phyloP scores from a whole-genome alignment of 2,888 invertebrate species.

The Zaprionus obscuricornis region DNA sequence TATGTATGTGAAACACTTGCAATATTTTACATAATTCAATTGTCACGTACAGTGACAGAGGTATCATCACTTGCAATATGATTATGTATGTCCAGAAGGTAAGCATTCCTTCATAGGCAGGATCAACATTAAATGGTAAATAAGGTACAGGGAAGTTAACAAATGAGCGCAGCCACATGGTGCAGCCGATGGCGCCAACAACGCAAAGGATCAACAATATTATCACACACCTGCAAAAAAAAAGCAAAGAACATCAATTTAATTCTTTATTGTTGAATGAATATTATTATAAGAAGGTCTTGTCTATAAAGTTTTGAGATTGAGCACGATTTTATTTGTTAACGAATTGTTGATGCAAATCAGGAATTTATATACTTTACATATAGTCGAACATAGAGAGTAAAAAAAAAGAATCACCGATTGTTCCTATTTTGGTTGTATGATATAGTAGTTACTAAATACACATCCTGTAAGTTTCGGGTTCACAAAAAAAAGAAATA shows the following conservation, averaged over 20 bases:
- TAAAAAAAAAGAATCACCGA: too few species aligned
- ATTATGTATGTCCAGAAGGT: constrained; percentile 98
- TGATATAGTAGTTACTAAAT: too few species aligned
- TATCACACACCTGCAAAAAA: constrained; percentile 88
- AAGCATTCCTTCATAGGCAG: constrained; percentile 90
- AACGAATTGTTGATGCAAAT: too few species aligned
- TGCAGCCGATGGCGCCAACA: constrained; percentile 95
- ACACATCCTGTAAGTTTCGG: too few species aligned
- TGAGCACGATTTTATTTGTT: too few species aligned
- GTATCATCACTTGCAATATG: constrained; percentile 98
- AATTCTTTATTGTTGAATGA: too few species aligned
- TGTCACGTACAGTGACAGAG: constrained; percentile 97
- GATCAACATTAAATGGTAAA: constrained; percentile 86
- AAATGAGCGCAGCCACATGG: constrained; percentile 88
- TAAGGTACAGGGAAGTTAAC: constrained; percentile 87
- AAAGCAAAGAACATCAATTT: not conserved
- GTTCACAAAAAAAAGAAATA: too few species aligned
- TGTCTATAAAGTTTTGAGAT: too few species aligned
- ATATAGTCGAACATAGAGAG: too few species aligned
- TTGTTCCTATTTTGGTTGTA: too few species aligned
- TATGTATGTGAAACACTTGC: constrained; percentile 97
- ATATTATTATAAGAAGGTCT: too few species aligned
- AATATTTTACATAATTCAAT: constrained; percentile 97
- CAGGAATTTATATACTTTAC: too few species aligned
- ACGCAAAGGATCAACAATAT: constrained; percentile 95